Conservation (phyloP, 2,797 vertebrate genomes). For the Setipinna tenuifilis region DNA sequence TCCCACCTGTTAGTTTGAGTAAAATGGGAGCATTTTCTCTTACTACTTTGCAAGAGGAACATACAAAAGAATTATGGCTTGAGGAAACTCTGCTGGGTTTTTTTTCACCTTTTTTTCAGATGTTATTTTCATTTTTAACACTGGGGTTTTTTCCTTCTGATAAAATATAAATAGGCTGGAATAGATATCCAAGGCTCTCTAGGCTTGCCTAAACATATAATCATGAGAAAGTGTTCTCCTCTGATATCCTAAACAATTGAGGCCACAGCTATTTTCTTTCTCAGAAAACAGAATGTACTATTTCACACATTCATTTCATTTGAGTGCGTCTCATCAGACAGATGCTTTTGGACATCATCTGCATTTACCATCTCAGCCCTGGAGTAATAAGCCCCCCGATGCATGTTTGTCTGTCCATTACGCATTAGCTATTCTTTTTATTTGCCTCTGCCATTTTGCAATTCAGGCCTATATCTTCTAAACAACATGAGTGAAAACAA, state of each 20-base stretch:
- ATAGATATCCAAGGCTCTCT: background rate
- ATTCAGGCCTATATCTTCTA: background rate
- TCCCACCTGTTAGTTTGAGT: background rate
- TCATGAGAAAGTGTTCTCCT: background rate
- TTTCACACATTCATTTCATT: background rate
- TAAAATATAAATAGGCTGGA: background rate
- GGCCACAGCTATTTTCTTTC: background rate
- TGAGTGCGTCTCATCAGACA: background rate
- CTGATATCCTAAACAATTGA: background rate
- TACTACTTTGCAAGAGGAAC: background rate
- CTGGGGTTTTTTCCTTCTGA: background rate
- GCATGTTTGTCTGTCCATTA: background rate
- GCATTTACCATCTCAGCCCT: background rate
- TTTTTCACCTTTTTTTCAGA: too few relatives aligned
- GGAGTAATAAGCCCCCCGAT: background rate
- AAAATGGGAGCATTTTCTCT: background rate
- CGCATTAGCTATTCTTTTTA: too few relatives aligned
- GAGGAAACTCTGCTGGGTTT: too few relatives aligned
- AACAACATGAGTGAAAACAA: background rate
- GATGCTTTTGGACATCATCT: background rate
- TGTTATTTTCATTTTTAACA: too few relatives aligned
- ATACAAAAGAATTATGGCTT: too few relatives aligned
- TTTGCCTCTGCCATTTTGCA: background rate
- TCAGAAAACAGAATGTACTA: background rate
- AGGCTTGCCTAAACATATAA: constrained; percentile 1